phyloP scores from a whole-genome alignment of 2,888 invertebrate species.

The Palloptera scutellata region DNA sequence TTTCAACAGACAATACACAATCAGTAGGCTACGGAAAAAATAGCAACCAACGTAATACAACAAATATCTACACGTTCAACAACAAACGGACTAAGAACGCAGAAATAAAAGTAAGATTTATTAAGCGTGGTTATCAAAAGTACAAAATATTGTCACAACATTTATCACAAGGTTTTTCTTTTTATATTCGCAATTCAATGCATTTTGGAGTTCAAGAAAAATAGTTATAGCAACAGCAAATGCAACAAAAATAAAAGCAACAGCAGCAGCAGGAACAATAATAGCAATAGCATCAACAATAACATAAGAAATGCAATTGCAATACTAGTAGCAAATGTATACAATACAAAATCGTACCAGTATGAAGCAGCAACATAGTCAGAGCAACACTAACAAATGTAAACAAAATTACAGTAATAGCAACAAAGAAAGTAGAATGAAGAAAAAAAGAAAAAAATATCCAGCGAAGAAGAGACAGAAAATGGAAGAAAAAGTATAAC shows the following conservation, averaged over 20 bases:
- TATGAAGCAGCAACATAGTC: neutral
- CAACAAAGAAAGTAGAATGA: neutral
- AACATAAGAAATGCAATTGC: constrained; percentile 18
- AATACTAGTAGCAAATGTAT: constrained; percentile 3
- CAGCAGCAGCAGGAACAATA: constrained; percentile 10
- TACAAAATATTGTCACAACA: constrained; percentile 2
- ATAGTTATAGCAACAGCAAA: neutral
- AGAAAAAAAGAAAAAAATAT: neutral
- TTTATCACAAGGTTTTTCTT: constrained; percentile 5
- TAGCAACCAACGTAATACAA: too few relatives aligned
- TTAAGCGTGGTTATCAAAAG: neutral
- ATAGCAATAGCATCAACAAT: constrained; percentile 10
- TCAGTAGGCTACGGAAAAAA: too few relatives aligned
- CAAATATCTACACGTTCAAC: too few relatives aligned
- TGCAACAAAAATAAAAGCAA: constrained; percentile 6
- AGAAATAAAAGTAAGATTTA: constrained; percentile 7
- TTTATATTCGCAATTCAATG: neutral
- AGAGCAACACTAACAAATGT: neutral
- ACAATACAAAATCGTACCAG: neutral
- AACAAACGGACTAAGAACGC: too few relatives aligned
- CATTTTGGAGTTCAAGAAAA: neutral
- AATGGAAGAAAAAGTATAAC: neutral
- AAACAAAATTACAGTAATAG: neutral
- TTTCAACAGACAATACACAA: too few relatives aligned
- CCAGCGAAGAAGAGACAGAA: neutral